Evolutionary conservation across 64 coral and sea anemone genomes (phyloP), one percentile per base, ranked within the genome.

Genomic region (Actinia tenebrosa): DNA sequence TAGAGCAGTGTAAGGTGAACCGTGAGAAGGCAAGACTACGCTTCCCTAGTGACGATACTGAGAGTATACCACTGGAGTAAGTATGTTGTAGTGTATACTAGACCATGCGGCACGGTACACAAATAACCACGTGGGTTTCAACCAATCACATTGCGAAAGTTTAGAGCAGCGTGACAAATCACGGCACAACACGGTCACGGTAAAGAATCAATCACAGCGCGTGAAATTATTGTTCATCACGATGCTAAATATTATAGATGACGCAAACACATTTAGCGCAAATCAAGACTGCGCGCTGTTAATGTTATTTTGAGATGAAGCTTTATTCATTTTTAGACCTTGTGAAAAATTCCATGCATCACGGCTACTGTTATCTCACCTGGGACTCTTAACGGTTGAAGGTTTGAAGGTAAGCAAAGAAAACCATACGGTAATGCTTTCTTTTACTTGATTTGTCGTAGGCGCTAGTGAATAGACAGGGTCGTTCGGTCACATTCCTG

Each of bases 341-440:
- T 86, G 87, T 47, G 59, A 92, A 80, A 77, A 87, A 26, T 94
- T 94, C 78, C 86, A 81, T 60, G 88, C 97, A 7, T 86, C 90
- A 25, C 88, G 97, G 10, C 45, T 99, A 45, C 54, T 99, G 20
- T 56, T 99, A 22, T 92, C 97, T 2, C 93, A 94, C 23, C 64
- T 95, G 10, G 97, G 97, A 19, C 84, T 99, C 2, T 88, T 99
- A 9, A 93, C 88, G 0, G 64, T 96, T 16, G 94, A 96, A 77
- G 92, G 88, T 64, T 55, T 96, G 46, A 91, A 87, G 94, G 94
- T 93, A 88, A 78, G 58, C 20, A 55, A 84, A 16, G 52, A 42
- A 83, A 37, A 37, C 30, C 30, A 37, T 37, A 37, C 30, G 30
- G 30, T 37, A 37, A 37, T 37, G 30, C 30, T 37, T 37, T 37